These are phyloP conservation scores for Ernsta delagoae DNA, from an alignment of 2,888 invertebrate species.

Conservation along the genomic window DNA sequence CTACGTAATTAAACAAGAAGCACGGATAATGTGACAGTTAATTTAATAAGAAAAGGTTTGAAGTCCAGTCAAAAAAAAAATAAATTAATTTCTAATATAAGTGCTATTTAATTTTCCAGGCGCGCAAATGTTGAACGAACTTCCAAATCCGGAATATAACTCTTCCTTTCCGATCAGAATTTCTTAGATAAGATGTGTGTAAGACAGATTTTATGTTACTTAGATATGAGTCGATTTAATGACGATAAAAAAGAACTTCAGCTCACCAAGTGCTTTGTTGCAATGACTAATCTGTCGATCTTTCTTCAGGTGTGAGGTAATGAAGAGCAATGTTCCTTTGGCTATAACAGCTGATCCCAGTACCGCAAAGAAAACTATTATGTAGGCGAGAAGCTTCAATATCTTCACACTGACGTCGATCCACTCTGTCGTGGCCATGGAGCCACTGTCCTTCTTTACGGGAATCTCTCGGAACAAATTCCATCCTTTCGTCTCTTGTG, in stretches of 20 bases:
- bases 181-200: too few relatives aligned
- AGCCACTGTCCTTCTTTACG: slow-evolving; percentile 87
- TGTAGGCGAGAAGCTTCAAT: slow-evolving; percentile 88
- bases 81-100: too few relatives aligned
- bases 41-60: too few relatives aligned
- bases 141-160: too few relatives aligned
- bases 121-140: too few relatives aligned
- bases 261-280: slow-evolving; percentile 75
- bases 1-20: neutral
- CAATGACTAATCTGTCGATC: slow-evolving; percentile 85
- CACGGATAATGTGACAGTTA: too few relatives aligned
- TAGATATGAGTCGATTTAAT: neutral
- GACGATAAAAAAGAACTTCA: neutral
- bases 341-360: slow-evolving; percentile 88
- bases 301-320: slow-evolving; percentile 88
- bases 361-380: slow-evolving; percentile 87
- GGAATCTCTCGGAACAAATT: slow-evolving; percentile 91
- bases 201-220: too few relatives aligned
- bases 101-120: too few relatives aligned
- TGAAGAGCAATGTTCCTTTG: slow-evolving; percentile 90
- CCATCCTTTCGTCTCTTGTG: slow-evolving; percentile 88
- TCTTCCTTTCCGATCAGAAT: too few relatives aligned
- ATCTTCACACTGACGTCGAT: slow-evolving; percentile 86
- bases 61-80: too few relatives aligned
- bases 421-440: slow-evolving; percentile 86